These are phyloP conservation scores for Heliothis peltigera DNA, from an alignment of 2,888 invertebrate species.

Conservation along the genomic window DNA sequence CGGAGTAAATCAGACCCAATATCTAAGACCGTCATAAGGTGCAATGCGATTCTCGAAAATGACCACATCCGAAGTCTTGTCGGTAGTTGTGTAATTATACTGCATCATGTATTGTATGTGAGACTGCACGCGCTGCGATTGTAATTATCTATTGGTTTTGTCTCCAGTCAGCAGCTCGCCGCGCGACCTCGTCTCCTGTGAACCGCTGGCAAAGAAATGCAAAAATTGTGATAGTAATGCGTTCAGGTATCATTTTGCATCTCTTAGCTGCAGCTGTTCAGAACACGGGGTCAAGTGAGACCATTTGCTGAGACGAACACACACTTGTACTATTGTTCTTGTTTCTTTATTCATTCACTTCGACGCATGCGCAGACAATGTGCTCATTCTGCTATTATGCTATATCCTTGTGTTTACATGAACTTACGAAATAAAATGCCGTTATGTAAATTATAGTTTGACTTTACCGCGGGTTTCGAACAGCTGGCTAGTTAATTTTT, in stretches of 20 bases:
- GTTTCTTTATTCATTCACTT: background rate
- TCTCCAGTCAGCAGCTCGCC: slow-evolving; percentile 65
- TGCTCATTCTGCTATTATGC: slow-evolving; percentile 21
- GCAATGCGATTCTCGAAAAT: background rate
- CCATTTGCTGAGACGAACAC: background rate
- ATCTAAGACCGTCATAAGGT: background rate
- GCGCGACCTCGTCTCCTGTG: slow-evolving; percentile 36
- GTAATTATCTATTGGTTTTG: slow-evolving; percentile 61
- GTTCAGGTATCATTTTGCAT: slow-evolving; percentile 68
- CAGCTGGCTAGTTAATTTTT: slow-evolving; percentile 22
- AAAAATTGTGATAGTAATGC: slow-evolving; percentile 69
- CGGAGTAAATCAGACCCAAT: background rate
- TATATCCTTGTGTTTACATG: slow-evolving; percentile 4
- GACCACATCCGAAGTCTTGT: background rate
- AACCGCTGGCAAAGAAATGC: slow-evolving; percentile 69
- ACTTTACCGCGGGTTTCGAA: slow-evolving; percentile 40
- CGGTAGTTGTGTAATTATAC: background rate
- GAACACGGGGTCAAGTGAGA: slow-evolving; percentile 32
- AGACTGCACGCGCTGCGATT: slow-evolving; percentile 56
- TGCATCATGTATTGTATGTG: slow-evolving; percentile 1
- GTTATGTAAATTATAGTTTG: background rate
- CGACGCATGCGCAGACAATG: slow-evolving; percentile 18
- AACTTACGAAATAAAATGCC: slow-evolving; percentile 6
- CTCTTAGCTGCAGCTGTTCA: slow-evolving; percentile 35
- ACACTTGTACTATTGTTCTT: background rate